A percentile compares a stretch with the other conserved stretches of the same genome.
These are phyloP conservation scores for Bibio marci DNA, from an alignment of 2,888 invertebrate genomes.

Conservation along the genomic window DNA sequence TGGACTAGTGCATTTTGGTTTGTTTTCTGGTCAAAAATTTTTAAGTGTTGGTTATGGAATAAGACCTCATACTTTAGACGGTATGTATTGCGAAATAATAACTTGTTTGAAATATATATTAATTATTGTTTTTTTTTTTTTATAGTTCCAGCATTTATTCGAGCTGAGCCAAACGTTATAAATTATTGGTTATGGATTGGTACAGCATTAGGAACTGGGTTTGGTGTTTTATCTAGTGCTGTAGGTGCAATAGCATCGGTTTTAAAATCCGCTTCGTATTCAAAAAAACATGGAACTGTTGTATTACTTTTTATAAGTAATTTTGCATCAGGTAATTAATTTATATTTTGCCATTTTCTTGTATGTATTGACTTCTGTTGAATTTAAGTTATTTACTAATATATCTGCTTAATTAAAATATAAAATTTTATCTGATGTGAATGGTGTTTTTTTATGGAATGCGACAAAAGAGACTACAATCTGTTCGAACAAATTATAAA, in stretches of 20 bases:
- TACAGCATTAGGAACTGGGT: conserved; percentile 26
- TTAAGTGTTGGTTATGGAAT: conserved; percentile 68
- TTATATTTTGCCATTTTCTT: background rate
- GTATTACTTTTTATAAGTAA: conserved; percentile 23
- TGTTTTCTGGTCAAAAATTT: conserved; percentile 72
- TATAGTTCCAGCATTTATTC: conserved; percentile 23
- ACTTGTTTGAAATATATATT: conserved; percentile 3
- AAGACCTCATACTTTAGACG: conserved; percentile 56
- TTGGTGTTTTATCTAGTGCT: conserved; percentile 24
- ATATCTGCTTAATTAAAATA: no score
- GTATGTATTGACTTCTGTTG: no score
- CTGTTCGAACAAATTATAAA: no score
- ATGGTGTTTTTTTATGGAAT: no score
- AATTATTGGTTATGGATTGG: conserved; percentile 27
- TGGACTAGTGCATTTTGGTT: conserved; percentile 65
- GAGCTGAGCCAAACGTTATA: conserved; percentile 21
- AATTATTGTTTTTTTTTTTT: conserved; percentile 4
- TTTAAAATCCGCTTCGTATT: conserved; percentile 25
- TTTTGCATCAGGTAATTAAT: conserved; percentile 15
- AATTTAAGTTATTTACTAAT: no score
- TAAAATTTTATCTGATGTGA: no score
- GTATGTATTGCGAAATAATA: no score
- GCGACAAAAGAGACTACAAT: no score
- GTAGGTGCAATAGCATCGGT: conserved; percentile 28
- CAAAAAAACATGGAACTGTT: conserved; percentile 25